These are phyloP conservation scores for Carcharodon carcharias DNA, from an alignment of 2,797 vertebrate species.

Conservation along the genomic window DNA sequence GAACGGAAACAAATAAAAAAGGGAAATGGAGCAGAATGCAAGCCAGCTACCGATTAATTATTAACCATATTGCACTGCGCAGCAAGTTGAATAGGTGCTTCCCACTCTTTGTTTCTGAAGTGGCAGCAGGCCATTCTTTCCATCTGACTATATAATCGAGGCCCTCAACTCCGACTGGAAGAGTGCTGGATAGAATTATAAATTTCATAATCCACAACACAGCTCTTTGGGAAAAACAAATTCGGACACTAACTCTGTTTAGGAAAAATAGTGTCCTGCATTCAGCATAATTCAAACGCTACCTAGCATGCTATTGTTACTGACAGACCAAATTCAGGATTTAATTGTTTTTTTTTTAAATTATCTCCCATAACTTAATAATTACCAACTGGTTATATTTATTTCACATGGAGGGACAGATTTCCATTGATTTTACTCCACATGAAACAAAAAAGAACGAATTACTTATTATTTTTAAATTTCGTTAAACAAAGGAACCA, in stretches of 20 bases:
- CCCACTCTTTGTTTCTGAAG: not conserved
- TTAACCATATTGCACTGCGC: fast-evolving
- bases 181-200: not conserved
- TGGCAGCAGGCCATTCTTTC: not conserved
- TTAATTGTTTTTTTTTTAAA: not conserved
- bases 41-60: not conserved
- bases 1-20: not conserved
- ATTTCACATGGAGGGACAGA: not conserved
- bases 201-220: not conserved
- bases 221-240: not conserved
- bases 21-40: not conserved
- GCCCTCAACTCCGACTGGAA: not conserved
- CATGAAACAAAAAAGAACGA: not conserved
- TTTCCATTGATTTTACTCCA: not conserved
- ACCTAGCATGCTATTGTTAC: not conserved
- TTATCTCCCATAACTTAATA: not conserved
- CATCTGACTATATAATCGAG: not conserved
- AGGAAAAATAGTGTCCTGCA: not conserved
- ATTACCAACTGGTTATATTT: not conserved
- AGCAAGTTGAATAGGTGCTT: not conserved
- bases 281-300: not conserved
- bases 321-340: not conserved
- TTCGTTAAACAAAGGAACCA: not conserved
- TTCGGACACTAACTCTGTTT: not conserved
- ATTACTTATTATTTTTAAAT: not conserved